Conservation (phyloP, 1,140 invertebrate species). For the Hypothenemus hampei region DNA sequence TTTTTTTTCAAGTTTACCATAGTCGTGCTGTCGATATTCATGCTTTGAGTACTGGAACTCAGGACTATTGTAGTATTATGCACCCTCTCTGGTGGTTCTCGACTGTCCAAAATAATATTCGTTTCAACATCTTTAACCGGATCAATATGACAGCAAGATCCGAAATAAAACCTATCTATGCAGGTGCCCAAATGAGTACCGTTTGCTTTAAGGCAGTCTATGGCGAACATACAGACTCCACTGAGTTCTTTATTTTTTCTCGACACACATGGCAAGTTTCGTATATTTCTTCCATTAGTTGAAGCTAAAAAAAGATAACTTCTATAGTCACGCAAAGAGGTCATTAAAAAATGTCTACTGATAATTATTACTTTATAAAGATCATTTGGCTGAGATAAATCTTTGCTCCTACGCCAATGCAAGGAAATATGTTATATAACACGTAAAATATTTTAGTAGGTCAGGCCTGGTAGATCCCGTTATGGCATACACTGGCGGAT, state of each 20-base stretch:
- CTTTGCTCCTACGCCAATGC: slow-evolving; percentile 6
- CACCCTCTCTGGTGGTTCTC: slow-evolving; percentile 44
- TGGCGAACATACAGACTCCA: slow-evolving; percentile 91
- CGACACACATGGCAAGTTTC: slow-evolving; percentile 79
- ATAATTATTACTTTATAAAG: too few species aligned
- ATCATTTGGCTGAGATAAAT: too few species aligned
- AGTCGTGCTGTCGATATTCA: background rate
- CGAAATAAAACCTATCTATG: slow-evolving; percentile 88
- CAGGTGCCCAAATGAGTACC: slow-evolving; percentile 87
- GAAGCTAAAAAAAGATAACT: slow-evolving; percentile 29
- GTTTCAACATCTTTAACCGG: slow-evolving; percentile 48
- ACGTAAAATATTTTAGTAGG: slow-evolving; percentile 18
- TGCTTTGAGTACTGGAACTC: slow-evolving; percentile 15
- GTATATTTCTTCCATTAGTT: slow-evolving; percentile 74
- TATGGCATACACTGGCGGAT: slow-evolving; percentile 4
- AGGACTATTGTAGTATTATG: slow-evolving; percentile 35
- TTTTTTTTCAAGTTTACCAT: background rate
- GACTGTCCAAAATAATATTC: slow-evolving; percentile 49
- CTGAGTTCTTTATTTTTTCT: slow-evolving; percentile 65
- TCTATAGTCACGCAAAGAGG: background rate
- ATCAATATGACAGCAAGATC: slow-evolving; percentile 77
- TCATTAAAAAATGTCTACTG: too few species aligned
- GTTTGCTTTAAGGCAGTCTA: slow-evolving; percentile 85
- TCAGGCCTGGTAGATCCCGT: slow-evolving; percentile 11
- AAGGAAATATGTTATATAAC: slow-evolving; percentile 15